These are phyloP conservation scores for Lamellibrachia columna DNA, from an alignment of 2,888 invertebrate species.

Conservation along the genomic window DNA sequence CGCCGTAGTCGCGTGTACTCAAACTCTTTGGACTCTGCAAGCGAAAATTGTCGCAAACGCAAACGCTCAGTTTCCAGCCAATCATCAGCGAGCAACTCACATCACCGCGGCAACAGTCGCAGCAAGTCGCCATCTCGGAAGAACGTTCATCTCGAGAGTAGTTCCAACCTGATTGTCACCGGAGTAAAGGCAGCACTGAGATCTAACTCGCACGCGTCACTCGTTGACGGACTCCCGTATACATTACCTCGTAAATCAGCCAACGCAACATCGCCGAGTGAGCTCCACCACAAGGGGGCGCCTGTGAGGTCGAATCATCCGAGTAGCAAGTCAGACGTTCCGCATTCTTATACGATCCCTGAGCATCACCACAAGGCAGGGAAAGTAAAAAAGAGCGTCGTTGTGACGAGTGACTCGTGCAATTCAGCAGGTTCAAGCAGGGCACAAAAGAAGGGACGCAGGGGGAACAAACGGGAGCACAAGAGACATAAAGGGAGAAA, in stretches of 20 bases:
- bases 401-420: neutral
- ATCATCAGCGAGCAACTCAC: neutral
- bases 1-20: neutral
- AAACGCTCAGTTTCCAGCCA: slow-evolving; percentile 7
- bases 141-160: slow-evolving; percentile 21
- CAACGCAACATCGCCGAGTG: neutral
- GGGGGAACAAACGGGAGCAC: neutral
- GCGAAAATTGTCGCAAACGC: neutral
- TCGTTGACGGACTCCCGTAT: slow-evolving; percentile 35
- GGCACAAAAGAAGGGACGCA: neutral
- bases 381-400: neutral
- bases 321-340: neutral
- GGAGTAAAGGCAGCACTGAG: slow-evolving; percentile 32
- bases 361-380: neutral
- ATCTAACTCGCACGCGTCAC: slow-evolving; percentile 33
- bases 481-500: slow-evolving; percentile 18
- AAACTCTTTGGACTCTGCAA: neutral
- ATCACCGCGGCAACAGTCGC: neutral
- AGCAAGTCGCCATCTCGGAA: slow-evolving; percentile 23
- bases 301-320: neutral
- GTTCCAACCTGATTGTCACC: neutral
- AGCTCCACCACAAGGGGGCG: neutral
- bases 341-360: neutral
- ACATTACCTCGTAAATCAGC: slow-evolving; percentile 3
- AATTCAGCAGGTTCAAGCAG: neutral